Evolutionary conservation across 2,888 invertebrate genomes (phyloP).

Genomic region (Coenonympha arcania): DNA sequence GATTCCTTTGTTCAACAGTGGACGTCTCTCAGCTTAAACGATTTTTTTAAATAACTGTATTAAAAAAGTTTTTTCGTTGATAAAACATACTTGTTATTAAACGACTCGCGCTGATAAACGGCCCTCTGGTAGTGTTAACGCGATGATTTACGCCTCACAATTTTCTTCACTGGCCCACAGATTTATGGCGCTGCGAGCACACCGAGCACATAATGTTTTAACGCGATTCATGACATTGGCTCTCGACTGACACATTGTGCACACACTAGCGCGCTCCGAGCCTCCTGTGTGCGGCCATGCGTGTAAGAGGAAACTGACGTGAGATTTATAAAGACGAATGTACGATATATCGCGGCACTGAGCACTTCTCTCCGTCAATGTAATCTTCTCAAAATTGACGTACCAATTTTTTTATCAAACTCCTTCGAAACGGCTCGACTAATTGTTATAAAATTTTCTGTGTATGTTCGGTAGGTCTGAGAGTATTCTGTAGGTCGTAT

Average conservation of each 20-base stretch:
- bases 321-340: slow-evolving; percentile 6
- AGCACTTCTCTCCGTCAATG: neutral
- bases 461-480: too few species aligned
- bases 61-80: too few species aligned
- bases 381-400: too few species aligned
- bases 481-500: too few species aligned
- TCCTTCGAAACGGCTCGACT: too few species aligned
- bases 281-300: slow-evolving; percentile 4
- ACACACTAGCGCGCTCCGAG: slow-evolving; percentile 5
- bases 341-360: neutral
- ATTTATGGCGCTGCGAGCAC: slow-evolving; percentile 53
- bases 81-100: slow-evolving; percentile 37
- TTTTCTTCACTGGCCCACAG: slow-evolving; percentile 64
- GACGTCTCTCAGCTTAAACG: too few species aligned
- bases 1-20: too few species aligned
- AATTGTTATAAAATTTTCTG: too few species aligned
- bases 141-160: slow-evolving; percentile 63
- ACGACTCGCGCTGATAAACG: slow-evolving; percentile 62
- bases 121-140: slow-evolving; percentile 57
- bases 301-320: neutral
- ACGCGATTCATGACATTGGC: slow-evolving; percentile 26
- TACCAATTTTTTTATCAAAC: too few species aligned
- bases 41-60: too few species aligned
- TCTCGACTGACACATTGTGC: slow-evolving; percentile 17
- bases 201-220: slow-evolving; percentile 43